Conservation (phyloP, 2,888 invertebrate species). For the Amblyjoppa proteus region DNA sequence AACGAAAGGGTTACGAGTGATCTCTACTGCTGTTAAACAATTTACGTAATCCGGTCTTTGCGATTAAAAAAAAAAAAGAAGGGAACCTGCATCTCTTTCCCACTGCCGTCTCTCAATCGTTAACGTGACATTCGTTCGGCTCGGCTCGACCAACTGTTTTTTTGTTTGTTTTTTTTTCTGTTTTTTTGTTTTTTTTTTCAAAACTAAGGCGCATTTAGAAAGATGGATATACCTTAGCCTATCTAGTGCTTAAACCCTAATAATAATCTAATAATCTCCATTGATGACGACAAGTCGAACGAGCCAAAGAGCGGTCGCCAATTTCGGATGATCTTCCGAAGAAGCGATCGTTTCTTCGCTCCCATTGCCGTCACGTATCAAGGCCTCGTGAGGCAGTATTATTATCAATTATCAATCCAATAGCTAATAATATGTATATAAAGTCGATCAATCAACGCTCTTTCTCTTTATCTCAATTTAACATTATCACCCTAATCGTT, state of each 20-base stretch:
- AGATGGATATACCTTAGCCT: slow-evolving; percentile 68
- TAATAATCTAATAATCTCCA: slow-evolving; percentile 83
- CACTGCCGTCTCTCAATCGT: slow-evolving; percentile 58
- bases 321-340: slow-evolving; percentile 59
- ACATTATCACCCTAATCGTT: slow-evolving; percentile 66
- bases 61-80: slow-evolving; percentile 14
- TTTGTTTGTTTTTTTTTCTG: neutral
- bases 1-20: slow-evolving; percentile 42
- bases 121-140: slow-evolving; percentile 68
- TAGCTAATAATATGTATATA: slow-evolving; percentile 76
- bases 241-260: slow-evolving; percentile 68
- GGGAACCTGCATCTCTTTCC: slow-evolving; percentile 34
- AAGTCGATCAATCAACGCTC: slow-evolving; percentile 76
- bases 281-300: slow-evolving; percentile 74
- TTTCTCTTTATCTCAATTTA: slow-evolving; percentile 59
- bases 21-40: slow-evolving; percentile 30
- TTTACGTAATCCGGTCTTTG: slow-evolving; percentile 2
- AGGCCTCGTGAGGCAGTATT: slow-evolving; percentile 84
- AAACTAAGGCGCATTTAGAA: slow-evolving; percentile 67
- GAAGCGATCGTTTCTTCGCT: slow-evolving; percentile 41
- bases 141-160: slow-evolving; percentile 72
- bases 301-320: slow-evolving; percentile 42
- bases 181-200: slow-evolving; percentile 24
- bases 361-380: slow-evolving; percentile 79
- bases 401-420: slow-evolving; percentile 78